Evolutionary conservation across 30 jellyfish, hydroid and myxozoan genomes (phyloP).

Genomic region (Hydractinia symbiolongicarpus): DNA sequence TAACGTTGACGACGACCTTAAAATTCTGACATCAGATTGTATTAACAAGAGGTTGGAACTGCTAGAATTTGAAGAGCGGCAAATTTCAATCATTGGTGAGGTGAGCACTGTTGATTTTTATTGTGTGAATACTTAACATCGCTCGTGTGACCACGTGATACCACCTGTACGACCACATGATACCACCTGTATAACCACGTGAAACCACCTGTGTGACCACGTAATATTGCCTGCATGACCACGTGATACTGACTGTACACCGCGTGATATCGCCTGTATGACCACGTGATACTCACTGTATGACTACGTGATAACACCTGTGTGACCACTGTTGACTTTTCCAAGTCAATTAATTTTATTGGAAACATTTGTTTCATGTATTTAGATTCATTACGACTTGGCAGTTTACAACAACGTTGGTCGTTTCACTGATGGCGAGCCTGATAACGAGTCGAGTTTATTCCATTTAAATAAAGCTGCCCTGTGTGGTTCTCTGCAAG

Average conservation of each 20-base stretch:
- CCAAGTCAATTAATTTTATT: too few relatives aligned
- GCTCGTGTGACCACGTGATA: neutral
- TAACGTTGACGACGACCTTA: conserved; percentile 1
- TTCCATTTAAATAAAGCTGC: conserved; percentile 84
- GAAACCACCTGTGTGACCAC: too few relatives aligned
- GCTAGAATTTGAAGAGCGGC: conserved; percentile 27
- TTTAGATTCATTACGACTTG: conserved; percentile 74
- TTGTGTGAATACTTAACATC: neutral
- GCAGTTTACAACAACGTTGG: conserved; percentile 62
- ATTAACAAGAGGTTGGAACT: conserved; percentile 27
- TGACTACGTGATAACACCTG: too few relatives aligned
- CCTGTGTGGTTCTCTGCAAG: conserved; percentile 61
- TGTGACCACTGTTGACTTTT: neutral
- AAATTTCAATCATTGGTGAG: conserved; percentile 28
- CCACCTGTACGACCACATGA: too few relatives aligned
- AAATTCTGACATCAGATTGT: conserved; percentile 9
- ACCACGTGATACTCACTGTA: too few relatives aligned
- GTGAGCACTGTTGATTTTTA: neutral
- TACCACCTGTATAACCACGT: too few relatives aligned
- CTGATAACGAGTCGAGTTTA: conserved; percentile 79
- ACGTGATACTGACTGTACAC: too few relatives aligned
- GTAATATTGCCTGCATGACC: too few relatives aligned
- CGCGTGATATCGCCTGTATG: too few relatives aligned
- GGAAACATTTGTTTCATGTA: neutral
- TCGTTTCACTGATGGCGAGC: conserved; percentile 76